Evolutionary conservation across 2,797 vertebrate species (phyloP).

Genomic region (Spondyliosoma cantharus): DNA sequence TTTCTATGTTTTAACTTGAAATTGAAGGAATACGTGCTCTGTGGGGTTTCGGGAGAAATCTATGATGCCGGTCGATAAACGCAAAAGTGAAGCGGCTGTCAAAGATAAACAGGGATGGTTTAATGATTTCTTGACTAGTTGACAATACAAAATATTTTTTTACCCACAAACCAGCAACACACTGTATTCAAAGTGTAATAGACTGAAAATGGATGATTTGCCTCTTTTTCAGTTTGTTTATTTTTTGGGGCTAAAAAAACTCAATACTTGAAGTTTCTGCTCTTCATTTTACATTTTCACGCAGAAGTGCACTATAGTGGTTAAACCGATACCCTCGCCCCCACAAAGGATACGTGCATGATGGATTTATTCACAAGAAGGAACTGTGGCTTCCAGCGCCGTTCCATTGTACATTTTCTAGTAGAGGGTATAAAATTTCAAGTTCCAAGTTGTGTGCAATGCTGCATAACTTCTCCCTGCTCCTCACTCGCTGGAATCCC

Average conservation of each 20-base stretch:
- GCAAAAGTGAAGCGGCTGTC: slow-evolving; percentile 15
- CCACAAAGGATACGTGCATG: too few relatives aligned
- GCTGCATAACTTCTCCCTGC: too few relatives aligned
- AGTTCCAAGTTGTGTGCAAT: too few relatives aligned
- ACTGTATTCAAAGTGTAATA: neutral
- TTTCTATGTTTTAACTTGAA: slow-evolving; percentile 11
- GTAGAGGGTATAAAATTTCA: too few relatives aligned
- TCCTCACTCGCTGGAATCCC: too few relatives aligned
- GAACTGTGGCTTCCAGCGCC: too few relatives aligned
- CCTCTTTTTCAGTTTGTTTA: neutral
- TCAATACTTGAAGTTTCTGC: too few relatives aligned
- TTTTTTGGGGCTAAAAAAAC: neutral
- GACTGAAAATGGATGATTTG: slow-evolving; percentile 3
- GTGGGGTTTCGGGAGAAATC: slow-evolving; percentile 9
- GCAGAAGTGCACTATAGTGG: too few relatives aligned
- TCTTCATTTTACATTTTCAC: too few relatives aligned
- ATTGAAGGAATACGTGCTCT: neutral
- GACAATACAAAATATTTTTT: neutral
- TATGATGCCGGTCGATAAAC: slow-evolving; percentile 23
- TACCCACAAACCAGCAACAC: neutral
- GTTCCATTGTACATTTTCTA: too few relatives aligned
- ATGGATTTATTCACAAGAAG: too few relatives aligned
- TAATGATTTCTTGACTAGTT: slow-evolving; percentile 1
- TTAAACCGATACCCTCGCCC: too few relatives aligned
- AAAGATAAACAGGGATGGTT: slow-evolving; percentile 5